Evolutionary conservation across 2,888 invertebrate genomes (phyloP).

Genomic region (Drosophila pseudotakahashii): DNA sequence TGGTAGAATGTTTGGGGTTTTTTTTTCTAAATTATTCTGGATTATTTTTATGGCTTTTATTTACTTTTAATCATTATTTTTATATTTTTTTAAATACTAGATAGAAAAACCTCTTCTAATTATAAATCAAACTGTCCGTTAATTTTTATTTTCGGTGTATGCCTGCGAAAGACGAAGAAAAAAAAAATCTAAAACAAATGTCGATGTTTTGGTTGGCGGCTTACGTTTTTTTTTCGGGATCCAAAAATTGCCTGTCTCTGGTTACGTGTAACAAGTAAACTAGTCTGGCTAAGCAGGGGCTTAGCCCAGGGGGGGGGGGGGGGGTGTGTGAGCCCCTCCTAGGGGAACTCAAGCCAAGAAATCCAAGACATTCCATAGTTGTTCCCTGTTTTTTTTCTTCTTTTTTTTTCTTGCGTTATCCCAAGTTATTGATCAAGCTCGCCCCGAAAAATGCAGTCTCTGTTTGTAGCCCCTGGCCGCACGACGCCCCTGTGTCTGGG

Average conservation of each 20-base stretch:
- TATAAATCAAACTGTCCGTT: too few relatives aligned
- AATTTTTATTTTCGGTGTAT: too few relatives aligned
- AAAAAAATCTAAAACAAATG: constrained; percentile 62
- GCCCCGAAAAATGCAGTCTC: constrained; percentile 3
- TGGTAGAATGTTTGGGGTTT: too few relatives aligned
- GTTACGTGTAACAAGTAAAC: constrained; percentile 70
- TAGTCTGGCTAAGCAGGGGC: constrained; percentile 29
- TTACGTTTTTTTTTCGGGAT: constrained; percentile 22
- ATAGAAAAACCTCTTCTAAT: too few relatives aligned
- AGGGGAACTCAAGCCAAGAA: constrained; percentile 15
- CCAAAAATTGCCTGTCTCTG: constrained; percentile 49
- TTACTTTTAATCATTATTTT: too few relatives aligned
- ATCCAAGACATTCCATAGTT: constrained; percentile 26
- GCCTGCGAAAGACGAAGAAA: too few relatives aligned
- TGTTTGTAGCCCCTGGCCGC: constrained; percentile 1
- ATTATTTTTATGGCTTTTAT: too few relatives aligned
- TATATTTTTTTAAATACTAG: too few relatives aligned
- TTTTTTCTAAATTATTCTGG: too few relatives aligned
- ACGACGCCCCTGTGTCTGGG: constrained; percentile 39
- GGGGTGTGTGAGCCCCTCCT: background rate
- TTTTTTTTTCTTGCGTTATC: constrained; percentile 6
- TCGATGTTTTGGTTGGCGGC: constrained; percentile 35
- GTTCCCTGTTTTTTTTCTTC: background rate
- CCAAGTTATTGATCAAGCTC: constrained; percentile 41
- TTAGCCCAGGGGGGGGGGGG: constrained; percentile 4